Conservation (phyloP, 2,888 invertebrate genomes). For the Petrophora chlorosata region DNA sequence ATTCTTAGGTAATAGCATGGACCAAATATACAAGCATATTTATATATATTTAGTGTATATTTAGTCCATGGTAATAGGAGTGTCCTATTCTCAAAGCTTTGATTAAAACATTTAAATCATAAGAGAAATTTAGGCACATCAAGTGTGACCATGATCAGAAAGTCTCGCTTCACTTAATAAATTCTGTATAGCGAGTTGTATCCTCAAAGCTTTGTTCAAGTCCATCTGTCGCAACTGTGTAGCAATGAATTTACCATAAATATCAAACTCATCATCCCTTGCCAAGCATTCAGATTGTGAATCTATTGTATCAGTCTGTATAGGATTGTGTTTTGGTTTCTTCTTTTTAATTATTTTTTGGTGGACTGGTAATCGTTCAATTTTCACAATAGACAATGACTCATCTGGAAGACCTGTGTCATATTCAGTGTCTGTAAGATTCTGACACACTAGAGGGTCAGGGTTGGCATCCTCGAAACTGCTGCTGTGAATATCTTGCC, state of each 20-base stretch:
- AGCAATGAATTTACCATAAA: conserved; percentile 67
- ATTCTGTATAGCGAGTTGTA: conserved; percentile 63
- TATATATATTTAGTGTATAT: no score
- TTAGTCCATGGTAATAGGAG: no score
- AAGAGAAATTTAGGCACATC: no score
- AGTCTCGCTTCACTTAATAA: conserved; percentile 63
- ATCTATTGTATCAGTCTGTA: conserved; percentile 42
- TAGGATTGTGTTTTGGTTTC: conserved; percentile 50
- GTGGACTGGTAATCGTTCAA: conserved; percentile 34
- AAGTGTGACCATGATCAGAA: conserved; percentile 37
- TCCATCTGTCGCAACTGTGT: conserved; percentile 62
- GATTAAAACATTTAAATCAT: no score
- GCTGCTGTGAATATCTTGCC: conserved; percentile 36
- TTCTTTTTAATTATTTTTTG: conserved; percentile 58
- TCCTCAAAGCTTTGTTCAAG: conserved; percentile 54
- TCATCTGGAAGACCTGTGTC: conserved; percentile 45
- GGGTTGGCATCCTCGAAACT: conserved; percentile 52
- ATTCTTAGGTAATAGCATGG: no score
- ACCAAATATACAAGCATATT: no score
- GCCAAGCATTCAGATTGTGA: conserved; percentile 34
- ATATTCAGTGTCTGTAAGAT: conserved; percentile 57
- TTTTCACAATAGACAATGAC: conserved; percentile 39
- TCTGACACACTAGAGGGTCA: conserved; percentile 59
- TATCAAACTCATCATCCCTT: conserved; percentile 67
- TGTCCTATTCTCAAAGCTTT: no score